Percentiles rank a stretch among this genome's conserved stretches.
Evolutionary conservation across 2,113 vertebrate genomes (phyloP).

Genomic region (Amblyornis subalaris): DNA sequence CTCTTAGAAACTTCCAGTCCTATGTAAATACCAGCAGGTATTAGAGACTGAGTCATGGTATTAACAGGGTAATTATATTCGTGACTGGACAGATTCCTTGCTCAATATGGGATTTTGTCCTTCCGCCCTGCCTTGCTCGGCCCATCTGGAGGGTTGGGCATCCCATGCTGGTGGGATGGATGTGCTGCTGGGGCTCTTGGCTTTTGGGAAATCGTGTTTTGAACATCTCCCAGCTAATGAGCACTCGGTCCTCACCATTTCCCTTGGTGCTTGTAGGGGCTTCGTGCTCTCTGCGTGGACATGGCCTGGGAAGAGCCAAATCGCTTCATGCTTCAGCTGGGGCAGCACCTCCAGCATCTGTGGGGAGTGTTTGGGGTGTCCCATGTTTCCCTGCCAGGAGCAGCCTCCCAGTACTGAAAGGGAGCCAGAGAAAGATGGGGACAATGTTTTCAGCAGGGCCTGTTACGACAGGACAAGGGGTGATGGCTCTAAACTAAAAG

Average conservation of each 20-base stretch:
- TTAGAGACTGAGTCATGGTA: slow-evolving; percentile 11
- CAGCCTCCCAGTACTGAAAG: neutral
- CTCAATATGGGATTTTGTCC: neutral
- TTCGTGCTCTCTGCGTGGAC: fast-evolving
- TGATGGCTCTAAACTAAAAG: neutral
- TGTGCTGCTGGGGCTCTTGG: neutral
- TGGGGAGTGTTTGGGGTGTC: neutral
- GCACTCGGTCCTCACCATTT: fast-evolving
- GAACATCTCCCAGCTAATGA: neutral
- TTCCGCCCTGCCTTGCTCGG: neutral
- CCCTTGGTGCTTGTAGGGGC: fast-evolving
- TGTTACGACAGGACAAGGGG: neutral
- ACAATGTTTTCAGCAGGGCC: neutral
- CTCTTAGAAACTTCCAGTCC: neutral
- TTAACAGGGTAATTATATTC: neutral
- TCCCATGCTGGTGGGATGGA: fast-evolving
- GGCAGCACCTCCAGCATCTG: fast-evolving
- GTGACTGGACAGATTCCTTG: neutral
- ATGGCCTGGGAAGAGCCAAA: neutral
- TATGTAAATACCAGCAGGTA: neutral
- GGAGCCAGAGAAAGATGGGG: neutral
- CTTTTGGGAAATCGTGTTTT: neutral
- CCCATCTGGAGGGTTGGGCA: neutral
- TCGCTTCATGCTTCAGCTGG: fast-evolving
- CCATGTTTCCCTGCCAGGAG: neutral